Base-by-base conservation (phyloP, 2,888 invertebrate species). In the Callyntrura sp. region DNA sequence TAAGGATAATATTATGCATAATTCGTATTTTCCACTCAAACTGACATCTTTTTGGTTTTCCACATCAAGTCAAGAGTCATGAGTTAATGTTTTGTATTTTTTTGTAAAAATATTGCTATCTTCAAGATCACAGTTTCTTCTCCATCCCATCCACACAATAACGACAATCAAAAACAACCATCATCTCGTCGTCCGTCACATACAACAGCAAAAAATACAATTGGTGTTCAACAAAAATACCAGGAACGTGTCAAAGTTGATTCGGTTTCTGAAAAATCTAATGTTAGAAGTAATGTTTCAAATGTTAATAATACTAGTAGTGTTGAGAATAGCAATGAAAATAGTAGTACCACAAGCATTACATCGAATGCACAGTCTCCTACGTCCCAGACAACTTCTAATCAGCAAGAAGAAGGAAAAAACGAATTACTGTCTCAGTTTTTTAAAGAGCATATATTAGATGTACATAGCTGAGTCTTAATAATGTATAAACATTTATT, bases 391-490 rank as follows among this genome's bases (percentile, higher is more conserved):
- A 35, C 35, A 70, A 4, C 48, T 11, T 73, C 76, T n/a, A 68
- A 76, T n/a, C 78, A 51, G 68, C 43, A 68, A 43, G 51, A 60
- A 17, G 73, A 85, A 45, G 81, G 70, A 14, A 91, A 88, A 90
- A 84, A 51, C 45, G 92, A 92, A 86, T 78, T 92, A 43, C 60
- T 92, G 28, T 92, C 92, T 6, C 91, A 92, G 62, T 92, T 92
- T 90, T 92, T 92, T 82, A 92, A 92, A 79, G 90, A 92, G 25
- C 90, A 90, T 43, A 90, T 90, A 62, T 79, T 90, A 60, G 87
- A 90, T 17, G 79, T 85, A 5, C 83, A 87, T 76, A 81, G 81
- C 57, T 87, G 70, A 76, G 73, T 43, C 23, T n/a, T n/a, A n/a
- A n/a, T n/a, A n/a, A 73, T 73, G 43, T 28, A 82, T 28, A 17